Conservation (phyloP, 2,797 vertebrate species). For the Schizothorax lantsangensis region DNA sequence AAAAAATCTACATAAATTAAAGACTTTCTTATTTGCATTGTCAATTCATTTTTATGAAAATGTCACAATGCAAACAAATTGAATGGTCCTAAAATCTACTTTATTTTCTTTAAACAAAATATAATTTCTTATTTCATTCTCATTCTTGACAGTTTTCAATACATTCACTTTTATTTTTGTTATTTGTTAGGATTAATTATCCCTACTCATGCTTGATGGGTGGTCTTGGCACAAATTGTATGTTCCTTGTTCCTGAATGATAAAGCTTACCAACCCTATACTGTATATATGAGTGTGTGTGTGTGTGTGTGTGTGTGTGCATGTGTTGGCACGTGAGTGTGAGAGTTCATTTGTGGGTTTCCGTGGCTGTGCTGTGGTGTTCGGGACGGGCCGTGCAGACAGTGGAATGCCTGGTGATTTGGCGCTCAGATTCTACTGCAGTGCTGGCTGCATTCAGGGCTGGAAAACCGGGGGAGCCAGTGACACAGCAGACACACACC, state of each 20-base stretch:
- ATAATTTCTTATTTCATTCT: neutral
- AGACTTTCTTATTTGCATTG: neutral
- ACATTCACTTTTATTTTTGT: neutral
- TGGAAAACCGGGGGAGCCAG: conserved; percentile 40
- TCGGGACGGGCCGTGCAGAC: conserved; percentile 47
- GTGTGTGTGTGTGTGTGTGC: conserved; percentile 9
- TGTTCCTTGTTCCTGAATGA: neutral
- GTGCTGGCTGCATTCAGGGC: conserved; percentile 46
- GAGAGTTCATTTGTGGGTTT: conserved; percentile 29
- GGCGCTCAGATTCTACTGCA: conserved; percentile 54
- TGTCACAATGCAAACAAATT: neutral
- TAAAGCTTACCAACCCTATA: neutral
- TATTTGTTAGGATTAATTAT: neutral
- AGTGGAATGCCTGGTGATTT: conserved; percentile 48
- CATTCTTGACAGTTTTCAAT: neutral
- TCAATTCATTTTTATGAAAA: neutral
- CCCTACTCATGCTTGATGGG: neutral
- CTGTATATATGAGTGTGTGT: neutral
- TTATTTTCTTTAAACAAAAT: neutral
- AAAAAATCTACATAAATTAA: neutral
- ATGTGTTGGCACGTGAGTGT: conserved; percentile 8
- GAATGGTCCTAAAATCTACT: neutral
- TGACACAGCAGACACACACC: conserved; percentile 47
- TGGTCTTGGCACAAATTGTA: neutral
- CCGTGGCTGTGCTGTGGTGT: conserved; percentile 39